phyloP scores from a whole-genome alignment of 2,797 vertebrate species.

The Eremophila alpestris region DNA sequence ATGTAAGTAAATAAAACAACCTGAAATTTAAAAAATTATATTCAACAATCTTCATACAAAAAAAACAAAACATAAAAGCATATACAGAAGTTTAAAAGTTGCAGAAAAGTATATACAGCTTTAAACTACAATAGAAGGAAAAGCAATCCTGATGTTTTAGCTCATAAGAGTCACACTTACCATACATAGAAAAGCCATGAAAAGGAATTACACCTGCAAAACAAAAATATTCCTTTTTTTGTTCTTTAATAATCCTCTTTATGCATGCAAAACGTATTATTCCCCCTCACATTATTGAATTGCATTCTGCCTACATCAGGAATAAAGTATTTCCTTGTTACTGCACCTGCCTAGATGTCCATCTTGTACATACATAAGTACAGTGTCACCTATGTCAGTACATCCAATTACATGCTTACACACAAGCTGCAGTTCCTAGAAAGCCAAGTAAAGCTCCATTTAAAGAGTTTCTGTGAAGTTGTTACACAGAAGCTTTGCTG shows the following conservation, averaged over 20 bases:
- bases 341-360: neutral
- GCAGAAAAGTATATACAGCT: neutral
- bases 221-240: neutral
- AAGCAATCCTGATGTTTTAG: neutral
- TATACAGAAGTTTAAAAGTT: neutral
- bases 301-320: neutral
- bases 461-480: neutral
- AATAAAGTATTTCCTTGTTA: neutral
- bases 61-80: neutral
- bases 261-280: neutral
- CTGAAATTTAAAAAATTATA: neutral
- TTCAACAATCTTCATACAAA: neutral
- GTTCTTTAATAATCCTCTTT: neutral
- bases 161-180: conserved; percentile 80
- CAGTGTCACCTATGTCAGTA: neutral
- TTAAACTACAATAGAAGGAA: neutral
- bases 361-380: neutral
- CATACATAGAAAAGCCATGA: conserved; percentile 99
- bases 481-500: neutral
- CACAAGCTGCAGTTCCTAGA: neutral
- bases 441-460: neutral
- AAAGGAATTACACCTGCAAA: conserved; percentile 94
- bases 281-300: neutral
- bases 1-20: neutral
- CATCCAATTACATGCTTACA: neutral